Evolutionary conservation across 2,797 vertebrate genomes (phyloP), one percentile per base, ranked within the genome.

Genomic region (Peromyscus nudipes): DNA sequence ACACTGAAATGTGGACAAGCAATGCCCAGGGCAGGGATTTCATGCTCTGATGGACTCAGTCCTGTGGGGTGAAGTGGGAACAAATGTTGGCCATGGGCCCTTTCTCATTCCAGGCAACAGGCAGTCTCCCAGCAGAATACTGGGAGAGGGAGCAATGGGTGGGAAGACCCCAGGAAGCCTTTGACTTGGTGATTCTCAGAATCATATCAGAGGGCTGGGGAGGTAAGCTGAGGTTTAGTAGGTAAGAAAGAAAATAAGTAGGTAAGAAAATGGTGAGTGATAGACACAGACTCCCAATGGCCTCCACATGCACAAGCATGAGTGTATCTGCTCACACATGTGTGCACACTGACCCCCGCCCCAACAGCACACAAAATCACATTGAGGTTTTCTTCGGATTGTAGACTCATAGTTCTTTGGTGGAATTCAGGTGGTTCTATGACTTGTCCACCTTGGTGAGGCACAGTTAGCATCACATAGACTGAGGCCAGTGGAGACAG

Each of bases 381-480:
- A n/a, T 0, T 69, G 19, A 52, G 19, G 31, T 34, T 16, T n/a
- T 52, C 83, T 69, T 21, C 16, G 34, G 64, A 52, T n/a, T 27
- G 21, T 52, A 49, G 12, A 52, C 43, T 46, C 43, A 6, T 5
- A 11, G 19, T 21, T 57, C 55, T n/a, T 25, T 2, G 10, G 27
- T 1, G 75, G 40, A 37, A 19, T 84, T 25, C 31, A 29, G 69
- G 55, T 23, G 37, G 43, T 71, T 77, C 75, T 29, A 17, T 31
- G 27, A 34, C 6, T 19, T 37, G 4, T 57, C 2, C 43, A 31
- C 17, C 43, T 23, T 9, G 10, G 43, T 1, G 25, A 84, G 49
- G 65, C 40, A 40, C 0, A 0, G 12, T 69, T 55, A 52, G 57
- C 65, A 3, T 43, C 37, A 16, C 14, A 76, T 2, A 9, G 57